Conservation (phyloP, 2,797 vertebrate genomes). For the Philypnodon macrostomus region DNA sequence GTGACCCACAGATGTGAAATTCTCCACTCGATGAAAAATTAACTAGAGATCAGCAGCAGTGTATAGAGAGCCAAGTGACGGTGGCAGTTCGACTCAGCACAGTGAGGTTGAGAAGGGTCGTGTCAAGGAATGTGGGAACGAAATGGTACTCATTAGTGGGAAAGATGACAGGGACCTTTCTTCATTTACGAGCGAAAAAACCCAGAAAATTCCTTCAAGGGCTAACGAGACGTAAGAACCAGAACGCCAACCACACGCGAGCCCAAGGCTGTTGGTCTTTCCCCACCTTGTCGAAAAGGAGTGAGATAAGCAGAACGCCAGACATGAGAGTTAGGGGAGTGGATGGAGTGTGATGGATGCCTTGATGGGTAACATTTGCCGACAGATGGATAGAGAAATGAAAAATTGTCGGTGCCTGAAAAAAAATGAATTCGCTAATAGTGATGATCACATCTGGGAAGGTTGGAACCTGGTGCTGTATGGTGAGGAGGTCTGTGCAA, state of each 20-base stretch:
- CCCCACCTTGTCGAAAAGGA: conserved; percentile 44
- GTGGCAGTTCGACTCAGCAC: conserved; percentile 37
- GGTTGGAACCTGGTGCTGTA: conserved; percentile 32
- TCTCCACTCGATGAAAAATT: conserved; percentile 71
- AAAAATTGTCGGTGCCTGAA: conserved; percentile 52
- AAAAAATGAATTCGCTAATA: conserved; percentile 52
- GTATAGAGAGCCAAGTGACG: conserved; percentile 10
- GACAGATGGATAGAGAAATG: conserved; percentile 65
- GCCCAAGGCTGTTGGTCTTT: conserved; percentile 46
- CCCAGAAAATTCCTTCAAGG: conserved; percentile 44
- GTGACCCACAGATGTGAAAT: conserved; percentile 70
- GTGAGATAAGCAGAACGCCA: conserved; percentile 52
- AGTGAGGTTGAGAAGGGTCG: conserved; percentile 53
- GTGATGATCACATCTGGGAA: conserved; percentile 63
- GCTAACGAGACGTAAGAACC: conserved; percentile 28
- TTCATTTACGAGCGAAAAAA: too few relatives aligned
- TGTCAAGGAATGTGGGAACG: conserved; percentile 58
- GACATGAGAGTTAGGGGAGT: conserved; percentile 56
- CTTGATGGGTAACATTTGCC: conserved; percentile 46
- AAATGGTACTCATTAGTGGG: conserved; percentile 66
- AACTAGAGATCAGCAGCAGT: conserved; percentile 51
- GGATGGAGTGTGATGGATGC: conserved; percentile 64
- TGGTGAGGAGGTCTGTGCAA: not conserved
- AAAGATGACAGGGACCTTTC: conserved; percentile 54
- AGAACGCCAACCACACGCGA: conserved; percentile 38